phyloP scores from a whole-genome alignment of 2,888 invertebrate genomes.

The Athrips mouffetella region DNA sequence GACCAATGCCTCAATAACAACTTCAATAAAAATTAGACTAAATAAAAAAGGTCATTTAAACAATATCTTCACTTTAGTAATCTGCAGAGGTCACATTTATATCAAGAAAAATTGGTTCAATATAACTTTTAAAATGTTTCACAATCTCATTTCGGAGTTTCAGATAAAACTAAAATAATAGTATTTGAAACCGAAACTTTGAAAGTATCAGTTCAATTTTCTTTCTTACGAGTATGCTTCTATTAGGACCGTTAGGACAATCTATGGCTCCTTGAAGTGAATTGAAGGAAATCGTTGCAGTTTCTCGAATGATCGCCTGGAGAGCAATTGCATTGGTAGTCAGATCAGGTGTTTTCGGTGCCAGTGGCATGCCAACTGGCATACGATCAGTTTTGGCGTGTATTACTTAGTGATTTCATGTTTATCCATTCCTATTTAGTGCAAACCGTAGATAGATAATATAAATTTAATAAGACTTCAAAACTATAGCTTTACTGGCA shows the following conservation, averaged over 20 bases:
- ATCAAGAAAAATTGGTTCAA: background rate
- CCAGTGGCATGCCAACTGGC: slow-evolving; percentile 23
- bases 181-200: slow-evolving; percentile 4
- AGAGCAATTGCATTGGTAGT: slow-evolving; percentile 33
- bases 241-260: slow-evolving; percentile 10
- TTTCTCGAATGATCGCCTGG: slow-evolving; percentile 30
- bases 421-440: background rate
- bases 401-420: no score
- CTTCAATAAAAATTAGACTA: background rate
- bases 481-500: no score
- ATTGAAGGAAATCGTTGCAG: slow-evolving; percentile 26
- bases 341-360: slow-evolving; percentile 31
- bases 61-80: background rate
- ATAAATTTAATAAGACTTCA: no score
- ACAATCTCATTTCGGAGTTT: slow-evolving; percentile 3
- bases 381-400: no score
- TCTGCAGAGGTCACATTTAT: background rate
- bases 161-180: slow-evolving; percentile 7
- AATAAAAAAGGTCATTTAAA: background rate
- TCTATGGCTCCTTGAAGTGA: slow-evolving; percentile 18
- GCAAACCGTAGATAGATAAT: no score
- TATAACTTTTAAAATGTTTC: background rate
- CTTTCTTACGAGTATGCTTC: slow-evolving; percentile 1
- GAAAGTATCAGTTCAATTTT: slow-evolving; percentile 1
- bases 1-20: no score